Evolutionary conservation across 1,140 invertebrate genomes (phyloP).

Genomic region (Ceratina calcarata): DNA sequence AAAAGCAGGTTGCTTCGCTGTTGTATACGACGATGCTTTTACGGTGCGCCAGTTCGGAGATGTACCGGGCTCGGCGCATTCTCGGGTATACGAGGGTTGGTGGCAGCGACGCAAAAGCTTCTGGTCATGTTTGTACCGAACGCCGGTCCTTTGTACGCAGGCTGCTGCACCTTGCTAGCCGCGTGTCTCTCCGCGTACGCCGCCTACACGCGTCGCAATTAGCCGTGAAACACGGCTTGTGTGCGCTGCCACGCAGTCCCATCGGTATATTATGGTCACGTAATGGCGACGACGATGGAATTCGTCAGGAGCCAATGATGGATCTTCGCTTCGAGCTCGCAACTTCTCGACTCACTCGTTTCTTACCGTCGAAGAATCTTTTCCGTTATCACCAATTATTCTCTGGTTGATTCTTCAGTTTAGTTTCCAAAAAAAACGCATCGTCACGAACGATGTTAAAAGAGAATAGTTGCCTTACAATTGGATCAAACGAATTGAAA

Average conservation of each 20-base stretch:
- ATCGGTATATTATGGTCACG: constrained; percentile 34
- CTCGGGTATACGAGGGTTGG: neutral
- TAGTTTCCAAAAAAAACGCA: no score
- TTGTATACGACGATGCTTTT: neutral
- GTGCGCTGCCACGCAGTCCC: constrained; percentile 6
- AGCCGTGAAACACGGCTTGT: constrained; percentile 15
- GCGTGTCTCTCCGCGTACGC: constrained; percentile 20
- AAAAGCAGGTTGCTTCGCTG: neutral
- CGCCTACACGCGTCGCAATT: constrained; percentile 23
- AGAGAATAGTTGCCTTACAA: no score
- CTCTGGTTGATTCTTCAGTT: no score
- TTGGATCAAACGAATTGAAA: no score
- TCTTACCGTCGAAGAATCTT: no score
- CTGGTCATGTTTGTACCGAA: constrained; percentile 13
- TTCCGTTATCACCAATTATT: no score
- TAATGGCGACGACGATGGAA: constrained; percentile 29
- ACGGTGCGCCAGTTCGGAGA: neutral
- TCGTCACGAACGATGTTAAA: no score
- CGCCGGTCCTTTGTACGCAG: constrained; percentile 24
- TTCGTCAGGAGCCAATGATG: constrained; percentile 20
- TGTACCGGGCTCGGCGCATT: neutral
- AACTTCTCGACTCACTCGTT: no score
- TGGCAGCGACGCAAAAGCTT: constrained; percentile 21
- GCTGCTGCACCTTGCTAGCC: neutral
- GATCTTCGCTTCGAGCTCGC: neutral